Percentiles rank a stretch among this genome's conserved stretches.
These are phyloP conservation scores for Cyprinus carpio DNA, from an alignment of 2,113 vertebrate species.

Conservation along the genomic window DNA sequence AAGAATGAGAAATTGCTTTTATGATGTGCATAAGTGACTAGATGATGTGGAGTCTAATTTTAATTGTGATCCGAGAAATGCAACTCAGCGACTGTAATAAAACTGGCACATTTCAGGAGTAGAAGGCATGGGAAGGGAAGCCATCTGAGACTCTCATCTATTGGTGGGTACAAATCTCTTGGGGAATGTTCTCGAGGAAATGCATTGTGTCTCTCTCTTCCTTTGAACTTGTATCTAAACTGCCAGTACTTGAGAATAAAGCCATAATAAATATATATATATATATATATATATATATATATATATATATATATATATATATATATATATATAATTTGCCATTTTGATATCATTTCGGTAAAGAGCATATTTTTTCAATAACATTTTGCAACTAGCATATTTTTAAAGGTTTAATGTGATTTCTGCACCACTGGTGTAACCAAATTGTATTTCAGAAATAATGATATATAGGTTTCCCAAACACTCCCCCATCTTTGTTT, in stretches of 20 bases:
- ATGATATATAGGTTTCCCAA: neutral
- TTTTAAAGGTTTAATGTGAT: no score
- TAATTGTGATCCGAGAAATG: neutral
- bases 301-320: neutral
- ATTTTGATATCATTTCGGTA: neutral
- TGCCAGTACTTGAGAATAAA: neutral
- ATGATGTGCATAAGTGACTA: neutral
- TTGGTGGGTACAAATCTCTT: conserved; percentile 7
- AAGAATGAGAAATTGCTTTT: no score
- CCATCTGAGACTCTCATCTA: conserved; percentile 56
- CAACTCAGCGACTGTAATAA: neutral
- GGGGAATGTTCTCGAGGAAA: neutral
- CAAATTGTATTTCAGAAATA: neutral
- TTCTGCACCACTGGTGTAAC: neutral
- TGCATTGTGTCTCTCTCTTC: neutral
- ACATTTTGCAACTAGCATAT: no score
- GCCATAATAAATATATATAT: neutral
- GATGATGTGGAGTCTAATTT: neutral
- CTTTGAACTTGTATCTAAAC: conserved; percentile 11
- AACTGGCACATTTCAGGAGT: conserved; percentile 27
- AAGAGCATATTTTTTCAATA: no score
- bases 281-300: neutral
- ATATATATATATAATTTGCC: neutral
- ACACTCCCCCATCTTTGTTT: neutral
- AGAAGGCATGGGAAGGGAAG: conserved; percentile 67